Percentiles rank a stretch among this genome's conserved stretches.
These are phyloP conservation scores for Pyxicephalus adspersus DNA, from an alignment of 2,113 vertebrate genomes.

Conservation along the genomic window DNA sequence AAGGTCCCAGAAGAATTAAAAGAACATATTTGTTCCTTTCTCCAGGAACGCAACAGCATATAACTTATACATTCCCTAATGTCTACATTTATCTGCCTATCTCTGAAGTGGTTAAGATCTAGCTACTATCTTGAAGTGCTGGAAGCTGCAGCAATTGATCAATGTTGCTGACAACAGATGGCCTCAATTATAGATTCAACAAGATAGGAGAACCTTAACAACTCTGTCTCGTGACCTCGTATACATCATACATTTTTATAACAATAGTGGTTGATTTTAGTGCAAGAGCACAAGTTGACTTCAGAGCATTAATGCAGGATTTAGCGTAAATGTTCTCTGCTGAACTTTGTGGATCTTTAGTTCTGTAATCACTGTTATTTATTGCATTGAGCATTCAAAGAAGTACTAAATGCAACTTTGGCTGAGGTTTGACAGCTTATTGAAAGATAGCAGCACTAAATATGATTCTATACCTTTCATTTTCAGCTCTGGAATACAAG, in stretches of 20 bases:
- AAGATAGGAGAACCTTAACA: slow-evolving; percentile 50
- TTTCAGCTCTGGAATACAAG: slow-evolving; percentile 9
- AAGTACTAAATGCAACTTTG: slow-evolving; percentile 30
- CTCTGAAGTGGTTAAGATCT: slow-evolving; percentile 23
- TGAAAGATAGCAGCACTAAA: slow-evolving; percentile 9
- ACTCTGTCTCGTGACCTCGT: slow-evolving; percentile 46
- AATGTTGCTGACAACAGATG: slow-evolving; percentile 46
- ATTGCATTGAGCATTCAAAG: background rate
- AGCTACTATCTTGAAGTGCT: slow-evolving; percentile 9
- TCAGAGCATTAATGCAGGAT: background rate
- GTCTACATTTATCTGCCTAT: background rate
- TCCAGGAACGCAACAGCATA: too few species aligned
- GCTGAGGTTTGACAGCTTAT: slow-evolving; percentile 7
- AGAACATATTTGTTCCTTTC: too few species aligned
- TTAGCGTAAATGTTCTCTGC: slow-evolving; percentile 2
- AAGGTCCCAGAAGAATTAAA: too few species aligned
- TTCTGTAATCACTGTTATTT: slow-evolving; percentile 36
- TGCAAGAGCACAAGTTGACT: background rate
- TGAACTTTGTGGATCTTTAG: background rate
- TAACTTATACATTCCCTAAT: background rate
- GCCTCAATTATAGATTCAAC: slow-evolving; percentile 54
- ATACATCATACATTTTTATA: slow-evolving; percentile 46
- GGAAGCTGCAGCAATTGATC: slow-evolving; percentile 38
- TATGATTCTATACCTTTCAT: slow-evolving; percentile 33
- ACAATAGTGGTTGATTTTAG: slow-evolving; percentile 1